Conservation (phyloP, 1,140 invertebrate genomes). For the Drusus annulatus region DNA sequence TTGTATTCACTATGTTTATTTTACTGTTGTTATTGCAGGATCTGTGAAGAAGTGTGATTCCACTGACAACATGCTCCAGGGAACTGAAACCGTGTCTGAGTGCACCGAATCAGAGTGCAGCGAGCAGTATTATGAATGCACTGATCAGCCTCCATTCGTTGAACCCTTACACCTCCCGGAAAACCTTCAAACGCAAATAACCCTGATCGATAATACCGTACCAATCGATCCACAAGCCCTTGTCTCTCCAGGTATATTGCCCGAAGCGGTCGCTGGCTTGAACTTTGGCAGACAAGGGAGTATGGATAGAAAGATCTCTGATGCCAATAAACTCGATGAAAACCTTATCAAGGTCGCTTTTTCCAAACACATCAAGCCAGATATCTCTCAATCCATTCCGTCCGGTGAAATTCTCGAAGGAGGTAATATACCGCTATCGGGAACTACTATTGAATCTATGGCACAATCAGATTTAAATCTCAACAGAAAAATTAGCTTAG, state of each 20-base stretch:
- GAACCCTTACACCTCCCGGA: constrained; percentile 62
- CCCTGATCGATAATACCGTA: constrained; percentile 58
- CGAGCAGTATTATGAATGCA: constrained; percentile 70
- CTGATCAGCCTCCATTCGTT: constrained; percentile 63
- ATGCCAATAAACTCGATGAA: constrained; percentile 57
- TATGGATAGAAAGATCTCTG: constrained; percentile 51
- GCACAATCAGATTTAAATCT: background rate
- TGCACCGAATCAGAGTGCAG: constrained; percentile 71
- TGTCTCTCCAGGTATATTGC: constrained; percentile 26
- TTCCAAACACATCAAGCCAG: constrained; percentile 50
- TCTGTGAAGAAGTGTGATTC: constrained; percentile 69
- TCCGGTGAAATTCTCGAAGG: background rate
- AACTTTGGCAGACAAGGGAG: constrained; percentile 39
- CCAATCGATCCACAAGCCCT: background rate
- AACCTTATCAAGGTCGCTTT: constrained; percentile 69
- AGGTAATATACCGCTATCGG: background rate
- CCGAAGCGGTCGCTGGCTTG: constrained; percentile 30
- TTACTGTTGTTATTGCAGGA: constrained; percentile 35
- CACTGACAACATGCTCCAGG: constrained; percentile 69
- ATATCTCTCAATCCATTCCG: constrained; percentile 23
- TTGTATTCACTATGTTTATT: constrained; percentile 1
- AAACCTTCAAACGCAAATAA: constrained; percentile 61
- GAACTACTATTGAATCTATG: background rate
- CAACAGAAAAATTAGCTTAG: constrained; percentile 65
- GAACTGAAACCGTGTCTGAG: constrained; percentile 70